Evolutionary conservation across 1,140 invertebrate genomes (phyloP), one percentile per base, ranked within the genome.

Genomic region (Drosophila pectinifera): DNA sequence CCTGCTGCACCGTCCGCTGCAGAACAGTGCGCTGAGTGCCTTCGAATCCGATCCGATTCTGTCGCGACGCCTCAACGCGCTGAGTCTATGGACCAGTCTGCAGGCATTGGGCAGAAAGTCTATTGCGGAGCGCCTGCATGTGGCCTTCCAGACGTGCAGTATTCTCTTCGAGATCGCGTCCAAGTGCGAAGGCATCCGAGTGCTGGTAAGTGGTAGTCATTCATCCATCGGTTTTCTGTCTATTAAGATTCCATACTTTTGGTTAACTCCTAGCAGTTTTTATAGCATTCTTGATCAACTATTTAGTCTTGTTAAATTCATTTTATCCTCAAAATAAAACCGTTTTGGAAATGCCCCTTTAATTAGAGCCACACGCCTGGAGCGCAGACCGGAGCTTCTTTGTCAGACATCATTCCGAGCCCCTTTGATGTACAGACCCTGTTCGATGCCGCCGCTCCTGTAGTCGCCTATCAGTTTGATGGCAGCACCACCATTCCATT

Each of bases 381-480:
- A 20, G 91, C 81, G 10, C 91, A 91, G 54, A 89, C 84, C 1
- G 85, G 85, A 11, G 78, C 73, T n/a, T 55, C 70, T 4, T 56
- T 92, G 16, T 82, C 81, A 42, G 90, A 92, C 70, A 76, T 92
- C 39, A 80, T 92, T 10, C 79, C 91, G 53, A 81, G 77, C 43
- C 54, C 85, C n/a, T 78, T 92, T 22, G 77, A 93, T 62, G 86
- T 80, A 3, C 80, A 92, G 65, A 86, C 92, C 38, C 46, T 93
- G 96, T 95, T 98, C 91, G 97, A 98, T 91, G 94, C 96, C 18
- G 95, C 97, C 28, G 95, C 95, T 4, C 96, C 96, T 64, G 96
- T 96, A 54, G 95, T 98, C 34, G 96, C 98, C 39, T 98, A 98
- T 92, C 97, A 97, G 93, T 99, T 98, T 91, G 94, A 95, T 57